These are phyloP conservation scores for Ophioninae sp. DNA, from an alignment of 2,888 invertebrate genomes.

Conservation along the genomic window DNA sequence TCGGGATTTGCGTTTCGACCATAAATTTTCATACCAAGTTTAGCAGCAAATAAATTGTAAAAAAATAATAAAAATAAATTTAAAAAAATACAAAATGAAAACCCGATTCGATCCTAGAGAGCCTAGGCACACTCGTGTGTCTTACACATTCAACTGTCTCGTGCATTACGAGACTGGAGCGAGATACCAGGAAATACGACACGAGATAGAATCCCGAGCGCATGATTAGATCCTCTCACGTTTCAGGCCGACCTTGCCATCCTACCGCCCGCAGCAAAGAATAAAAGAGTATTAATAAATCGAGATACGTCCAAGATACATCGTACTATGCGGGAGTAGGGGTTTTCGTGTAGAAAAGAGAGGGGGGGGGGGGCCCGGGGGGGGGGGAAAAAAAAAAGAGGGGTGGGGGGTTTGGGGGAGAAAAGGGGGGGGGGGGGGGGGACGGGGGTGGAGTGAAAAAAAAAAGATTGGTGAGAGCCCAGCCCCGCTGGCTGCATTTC, in stretches of 20 bases:
- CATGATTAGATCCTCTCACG: constrained; percentile 60
- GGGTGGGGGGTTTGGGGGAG: too few species aligned
- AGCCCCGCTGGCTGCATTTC: not conserved
- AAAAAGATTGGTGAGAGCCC: not conserved
- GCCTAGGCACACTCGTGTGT: not conserved
- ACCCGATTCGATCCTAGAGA: not conserved
- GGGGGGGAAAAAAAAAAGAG: not conserved
- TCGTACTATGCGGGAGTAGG: not conserved
- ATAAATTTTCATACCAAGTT: not conserved
- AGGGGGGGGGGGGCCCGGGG: not conserved
- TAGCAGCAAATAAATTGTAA: not conserved
- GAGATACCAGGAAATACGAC: constrained; percentile 54
- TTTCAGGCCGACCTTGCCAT: constrained; percentile 50
- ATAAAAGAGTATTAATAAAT: constrained; percentile 22
- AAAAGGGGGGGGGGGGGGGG: not conserved
- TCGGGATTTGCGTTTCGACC: not conserved
- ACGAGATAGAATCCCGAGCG: constrained; percentile 57
- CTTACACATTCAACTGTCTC: constrained; percentile 15
- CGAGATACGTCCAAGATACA: constrained; percentile 8
- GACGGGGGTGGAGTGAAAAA: not conserved
- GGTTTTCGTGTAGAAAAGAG: too few species aligned
- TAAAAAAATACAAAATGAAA: not conserved
- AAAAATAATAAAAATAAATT: too few species aligned
- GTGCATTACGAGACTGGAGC: constrained; percentile 40
- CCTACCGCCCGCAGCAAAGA: constrained; percentile 37